Conservation (phyloP, 1,140 invertebrate genomes). For the Dolichoris vasculosae region DNA sequence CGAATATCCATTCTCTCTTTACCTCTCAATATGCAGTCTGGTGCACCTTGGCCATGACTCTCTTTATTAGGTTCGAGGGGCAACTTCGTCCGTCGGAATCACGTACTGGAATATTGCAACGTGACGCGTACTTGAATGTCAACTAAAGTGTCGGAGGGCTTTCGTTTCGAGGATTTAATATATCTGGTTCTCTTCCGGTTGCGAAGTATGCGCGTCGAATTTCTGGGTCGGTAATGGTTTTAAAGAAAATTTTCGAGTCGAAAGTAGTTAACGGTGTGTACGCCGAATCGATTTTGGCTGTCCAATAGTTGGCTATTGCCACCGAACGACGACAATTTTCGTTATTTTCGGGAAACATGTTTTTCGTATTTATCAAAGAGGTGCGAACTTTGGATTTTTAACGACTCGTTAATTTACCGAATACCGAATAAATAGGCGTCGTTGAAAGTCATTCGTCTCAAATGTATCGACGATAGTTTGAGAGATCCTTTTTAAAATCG, state of each 20-base stretch:
- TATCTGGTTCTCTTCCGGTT: background rate
- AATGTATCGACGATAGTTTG: too few species aligned
- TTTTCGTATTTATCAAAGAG: too few species aligned
- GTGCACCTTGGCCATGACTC: conserved; percentile 28
- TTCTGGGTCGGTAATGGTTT: background rate
- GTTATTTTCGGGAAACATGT: too few species aligned
- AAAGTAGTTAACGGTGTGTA: background rate
- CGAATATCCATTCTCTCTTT: background rate
- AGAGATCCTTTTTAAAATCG: too few species aligned
- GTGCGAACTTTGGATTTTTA: too few species aligned
- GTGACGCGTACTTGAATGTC: conserved; percentile 8
- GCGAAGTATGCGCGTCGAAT: background rate
- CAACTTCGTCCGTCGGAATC: background rate
- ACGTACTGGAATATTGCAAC: conserved; percentile 4
- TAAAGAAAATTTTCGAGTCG: background rate
- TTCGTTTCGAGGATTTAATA: background rate
- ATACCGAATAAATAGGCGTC: too few species aligned
- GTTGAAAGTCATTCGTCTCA: too few species aligned
- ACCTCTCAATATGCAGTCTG: conserved; percentile 15
- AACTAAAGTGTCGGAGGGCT: background rate
- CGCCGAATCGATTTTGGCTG: background rate
- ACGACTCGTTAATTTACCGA: too few species aligned
- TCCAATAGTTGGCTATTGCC: background rate
- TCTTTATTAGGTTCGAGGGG: conserved; percentile 13
- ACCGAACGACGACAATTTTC: background rate